phyloP scores from a whole-genome alignment of 2,113 vertebrate species.

The Entosphenus tridentatus region DNA sequence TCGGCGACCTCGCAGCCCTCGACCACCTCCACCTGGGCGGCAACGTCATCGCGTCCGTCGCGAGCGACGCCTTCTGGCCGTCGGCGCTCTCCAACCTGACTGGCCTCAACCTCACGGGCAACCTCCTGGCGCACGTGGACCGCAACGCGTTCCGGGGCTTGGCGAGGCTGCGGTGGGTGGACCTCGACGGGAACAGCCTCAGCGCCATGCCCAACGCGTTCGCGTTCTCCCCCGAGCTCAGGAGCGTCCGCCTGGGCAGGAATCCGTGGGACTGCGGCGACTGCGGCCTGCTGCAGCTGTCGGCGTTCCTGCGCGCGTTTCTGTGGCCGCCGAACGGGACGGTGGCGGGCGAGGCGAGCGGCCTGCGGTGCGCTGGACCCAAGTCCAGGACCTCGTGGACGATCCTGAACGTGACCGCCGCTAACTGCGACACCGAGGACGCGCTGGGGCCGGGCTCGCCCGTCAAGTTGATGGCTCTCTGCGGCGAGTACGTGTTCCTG shows the following conservation, averaged over 20 bases:
- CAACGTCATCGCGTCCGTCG: slow-evolving; percentile 28
- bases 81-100: slow-evolving; percentile 22
- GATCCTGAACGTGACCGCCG: too few relatives aligned
- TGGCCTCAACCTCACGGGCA: slow-evolving; percentile 35
- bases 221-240: slow-evolving; percentile 26
- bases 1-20: slow-evolving; percentile 20
- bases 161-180: slow-evolving; percentile 21
- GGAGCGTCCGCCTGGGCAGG: slow-evolving; percentile 26
- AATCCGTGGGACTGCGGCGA: slow-evolving; percentile 34
- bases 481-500: too few relatives aligned
- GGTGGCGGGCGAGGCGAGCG: too few relatives aligned
- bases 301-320: slow-evolving; percentile 17
- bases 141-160: slow-evolving; percentile 24
- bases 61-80: slow-evolving; percentile 20
- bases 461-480: too few relatives aligned
- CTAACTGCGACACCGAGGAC: too few relatives aligned
- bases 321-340: too few relatives aligned
- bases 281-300: slow-evolving; percentile 27
- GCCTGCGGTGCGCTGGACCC: too few relatives aligned
- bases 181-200: slow-evolving; percentile 37
- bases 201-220: slow-evolving; percentile 24
- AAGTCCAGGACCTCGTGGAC: too few relatives aligned
- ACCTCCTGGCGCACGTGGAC: slow-evolving; percentile 26
- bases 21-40: slow-evolving; percentile 28
- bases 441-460: too few relatives aligned